A percentile compares a stretch with the other conserved stretches of the same genome.
These are phyloP conservation scores for Drosophila pegasa DNA, from an alignment of 2,888 invertebrate species.

Conservation along the genomic window DNA sequence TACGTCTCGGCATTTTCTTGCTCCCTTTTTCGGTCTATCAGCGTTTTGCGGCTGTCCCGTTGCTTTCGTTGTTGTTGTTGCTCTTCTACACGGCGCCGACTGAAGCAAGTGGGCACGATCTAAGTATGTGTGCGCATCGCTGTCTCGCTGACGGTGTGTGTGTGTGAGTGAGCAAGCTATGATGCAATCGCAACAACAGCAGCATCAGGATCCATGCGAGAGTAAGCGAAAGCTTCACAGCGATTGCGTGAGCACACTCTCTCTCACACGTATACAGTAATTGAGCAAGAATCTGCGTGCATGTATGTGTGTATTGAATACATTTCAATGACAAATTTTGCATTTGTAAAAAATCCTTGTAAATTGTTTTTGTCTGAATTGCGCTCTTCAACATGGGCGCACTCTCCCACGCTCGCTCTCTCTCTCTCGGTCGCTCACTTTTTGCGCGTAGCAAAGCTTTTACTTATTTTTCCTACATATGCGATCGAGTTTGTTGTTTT, in stretches of 20 bases:
- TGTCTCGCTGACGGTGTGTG: slow-evolving; percentile 11
- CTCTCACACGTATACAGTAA: slow-evolving; percentile 21
- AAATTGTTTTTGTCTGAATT: slow-evolving; percentile 33
- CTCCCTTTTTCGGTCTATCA: slow-evolving; percentile 78
- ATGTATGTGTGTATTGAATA: slow-evolving; percentile 46
- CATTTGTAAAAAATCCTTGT: slow-evolving; percentile 65
- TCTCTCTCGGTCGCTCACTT: slow-evolving; percentile 4
- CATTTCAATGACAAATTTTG: slow-evolving; percentile 77
- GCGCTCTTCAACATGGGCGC: background rate
- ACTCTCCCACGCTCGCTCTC: slow-evolving; percentile 8
- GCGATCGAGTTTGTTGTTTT: slow-evolving; percentile 33
- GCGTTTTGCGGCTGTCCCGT: slow-evolving; percentile 24
- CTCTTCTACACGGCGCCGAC: slow-evolving; percentile 16
- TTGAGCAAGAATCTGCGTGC: background rate
- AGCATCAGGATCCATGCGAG: slow-evolving; percentile 50
- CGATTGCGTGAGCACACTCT: slow-evolving; percentile 55
- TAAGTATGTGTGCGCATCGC: slow-evolving; percentile 27
- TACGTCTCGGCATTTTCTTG: slow-evolving; percentile 66
- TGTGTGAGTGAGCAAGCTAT: slow-evolving; percentile 57
- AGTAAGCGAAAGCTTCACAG: slow-evolving; percentile 42
- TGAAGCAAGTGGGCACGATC: slow-evolving; percentile 66
- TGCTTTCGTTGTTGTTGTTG: slow-evolving; percentile 17
- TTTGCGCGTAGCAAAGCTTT: slow-evolving; percentile 43
- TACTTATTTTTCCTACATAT: slow-evolving; percentile 50
- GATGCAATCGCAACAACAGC: slow-evolving; percentile 66